Percentiles rank a stretch among this genome's conserved stretches.
phyloP scores from a whole-genome alignment of 2,113 vertebrate genomes.

The Barbus barbus region DNA sequence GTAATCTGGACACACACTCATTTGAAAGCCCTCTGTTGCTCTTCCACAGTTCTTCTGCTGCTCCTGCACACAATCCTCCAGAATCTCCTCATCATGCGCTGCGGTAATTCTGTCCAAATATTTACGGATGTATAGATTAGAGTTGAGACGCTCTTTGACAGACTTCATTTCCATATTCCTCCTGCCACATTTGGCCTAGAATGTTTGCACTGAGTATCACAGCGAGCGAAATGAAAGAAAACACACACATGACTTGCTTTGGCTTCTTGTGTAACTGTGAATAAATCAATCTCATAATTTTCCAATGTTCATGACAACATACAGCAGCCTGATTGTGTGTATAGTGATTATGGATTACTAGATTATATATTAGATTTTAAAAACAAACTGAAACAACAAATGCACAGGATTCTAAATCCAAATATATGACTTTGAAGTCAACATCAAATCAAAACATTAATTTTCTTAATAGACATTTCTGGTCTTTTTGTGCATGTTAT shows the following conservation, averaged over 20 bases:
- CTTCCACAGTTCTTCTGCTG: background rate
- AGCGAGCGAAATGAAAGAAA: background rate
- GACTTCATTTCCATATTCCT: background rate
- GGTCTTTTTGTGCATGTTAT: background rate
- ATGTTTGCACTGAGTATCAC: slow-evolving; percentile 18
- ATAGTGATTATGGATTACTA: background rate
- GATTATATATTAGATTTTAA: background rate
- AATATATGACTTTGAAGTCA: background rate
- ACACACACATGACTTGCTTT: background rate
- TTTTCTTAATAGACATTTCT: background rate
- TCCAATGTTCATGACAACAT: background rate
- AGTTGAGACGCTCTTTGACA: background rate
- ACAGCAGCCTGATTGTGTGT: background rate
- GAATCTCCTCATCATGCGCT: background rate
- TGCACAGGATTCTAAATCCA: background rate
- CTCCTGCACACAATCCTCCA: background rate
- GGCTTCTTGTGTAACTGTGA: slow-evolving; percentile 34
- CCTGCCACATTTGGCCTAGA: slow-evolving; percentile 2
- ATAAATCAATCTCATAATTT: slow-evolving; percentile 34
- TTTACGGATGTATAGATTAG: slow-evolving; percentile 16
- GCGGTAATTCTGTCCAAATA: slow-evolving; percentile 3
- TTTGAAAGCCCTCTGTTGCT: background rate
- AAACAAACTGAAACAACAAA: background rate
- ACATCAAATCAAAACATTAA: background rate
- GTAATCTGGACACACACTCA: slow-evolving; percentile 10